A percentile compares a stretch with the other conserved stretches of the same genome.
These are phyloP conservation scores for Sapayoa aenigma DNA, from an alignment of 2,113 vertebrate species.

Conservation along the genomic window DNA sequence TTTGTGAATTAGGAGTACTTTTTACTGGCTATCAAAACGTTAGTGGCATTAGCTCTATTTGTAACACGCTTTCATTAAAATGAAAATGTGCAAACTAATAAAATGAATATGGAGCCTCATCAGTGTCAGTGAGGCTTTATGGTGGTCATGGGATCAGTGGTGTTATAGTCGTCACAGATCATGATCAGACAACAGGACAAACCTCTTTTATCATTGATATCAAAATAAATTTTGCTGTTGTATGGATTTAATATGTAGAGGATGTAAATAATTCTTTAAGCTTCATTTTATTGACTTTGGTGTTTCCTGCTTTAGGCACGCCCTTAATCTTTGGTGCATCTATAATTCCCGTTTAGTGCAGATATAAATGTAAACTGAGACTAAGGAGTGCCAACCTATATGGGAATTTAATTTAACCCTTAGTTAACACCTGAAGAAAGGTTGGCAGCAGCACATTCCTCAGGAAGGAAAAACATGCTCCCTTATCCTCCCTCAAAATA, in stretches of 20 bases:
- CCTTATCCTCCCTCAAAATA: neutral
- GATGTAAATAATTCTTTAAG: neutral
- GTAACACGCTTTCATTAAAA: neutral
- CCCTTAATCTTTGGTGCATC: neutral
- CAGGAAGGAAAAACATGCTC: fast-evolving
- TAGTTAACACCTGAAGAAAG: neutral
- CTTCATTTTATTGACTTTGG: neutral
- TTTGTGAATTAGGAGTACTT: neutral
- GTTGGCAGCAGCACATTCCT: neutral
- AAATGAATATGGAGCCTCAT: neutral
- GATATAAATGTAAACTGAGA: neutral
- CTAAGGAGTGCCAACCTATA: neutral
- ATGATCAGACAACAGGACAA: neutral
- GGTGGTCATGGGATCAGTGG: neutral
- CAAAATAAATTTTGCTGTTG: neutral
- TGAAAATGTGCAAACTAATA: neutral
- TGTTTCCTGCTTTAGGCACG: neutral
- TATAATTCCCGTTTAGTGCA: neutral
- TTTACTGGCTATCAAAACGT: neutral
- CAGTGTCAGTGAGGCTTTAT: neutral
- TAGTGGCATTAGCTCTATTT: neutral
- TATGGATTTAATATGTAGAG: neutral
- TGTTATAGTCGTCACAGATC: neutral
- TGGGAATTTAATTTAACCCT: neutral
- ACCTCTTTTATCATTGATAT: neutral